Percentiles rank a stretch among this genome's conserved stretches.
Evolutionary conservation across 2,888 invertebrate genomes (phyloP).

Genomic region (Leptopilina myrica): DNA sequence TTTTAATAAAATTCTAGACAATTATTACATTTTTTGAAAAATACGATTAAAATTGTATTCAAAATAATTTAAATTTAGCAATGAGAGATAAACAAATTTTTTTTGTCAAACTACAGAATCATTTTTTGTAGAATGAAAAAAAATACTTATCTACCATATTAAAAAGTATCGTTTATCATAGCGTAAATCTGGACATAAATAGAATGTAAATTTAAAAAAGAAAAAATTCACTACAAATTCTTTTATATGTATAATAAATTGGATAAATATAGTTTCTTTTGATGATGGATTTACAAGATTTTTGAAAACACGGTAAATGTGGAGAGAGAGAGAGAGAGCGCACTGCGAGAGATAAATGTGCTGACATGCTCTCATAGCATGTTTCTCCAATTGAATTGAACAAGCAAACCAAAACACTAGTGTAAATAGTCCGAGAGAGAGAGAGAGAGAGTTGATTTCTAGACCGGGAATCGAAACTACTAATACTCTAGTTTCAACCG

Average conservation of each 20-base stretch:
- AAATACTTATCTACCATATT: no score
- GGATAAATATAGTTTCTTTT: background rate
- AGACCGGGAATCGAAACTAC: constrained; percentile 9
- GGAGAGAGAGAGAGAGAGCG: no score
- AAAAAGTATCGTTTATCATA: no score
- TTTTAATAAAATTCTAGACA: no score
- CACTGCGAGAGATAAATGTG: background rate
- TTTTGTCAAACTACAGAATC: no score
- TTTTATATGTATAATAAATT: background rate
- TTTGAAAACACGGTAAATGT: background rate
- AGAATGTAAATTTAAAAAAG: no score
- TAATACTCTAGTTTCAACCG: constrained; percentile 13
- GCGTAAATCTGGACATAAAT: no score
- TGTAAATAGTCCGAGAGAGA: constrained; percentile 6
- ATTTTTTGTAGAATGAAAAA: no score
- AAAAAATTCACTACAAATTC: background rate
- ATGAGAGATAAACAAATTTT: no score
- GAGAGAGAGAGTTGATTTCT: background rate
- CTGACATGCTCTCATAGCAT: constrained; percentile 7
- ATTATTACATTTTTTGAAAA: no score
- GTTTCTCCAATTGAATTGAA: constrained; percentile 19
- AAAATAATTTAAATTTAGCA: no score
- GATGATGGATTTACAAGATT: constrained; percentile 3
- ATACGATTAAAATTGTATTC: no score
- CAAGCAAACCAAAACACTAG: constrained; percentile 36